Evolutionary conservation across 2,113 vertebrate species (phyloP), one percentile per base, ranked within the genome.

Genomic region (Corvus moneduloides): DNA sequence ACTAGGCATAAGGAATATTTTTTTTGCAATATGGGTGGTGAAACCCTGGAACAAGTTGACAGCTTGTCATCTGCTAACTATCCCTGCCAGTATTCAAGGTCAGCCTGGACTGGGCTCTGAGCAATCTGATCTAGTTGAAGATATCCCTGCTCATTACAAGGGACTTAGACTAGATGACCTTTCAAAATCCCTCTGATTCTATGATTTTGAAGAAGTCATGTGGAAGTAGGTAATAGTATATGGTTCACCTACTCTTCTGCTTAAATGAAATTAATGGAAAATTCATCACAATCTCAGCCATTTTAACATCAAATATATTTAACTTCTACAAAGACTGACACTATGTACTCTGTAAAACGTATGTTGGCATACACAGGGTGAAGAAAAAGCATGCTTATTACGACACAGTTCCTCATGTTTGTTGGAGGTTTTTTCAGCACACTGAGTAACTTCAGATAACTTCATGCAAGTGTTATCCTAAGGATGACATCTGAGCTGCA

Each of bases 401-500:
- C 48, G 33, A 74, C 23, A 55, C 9, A 54, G 21, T 26, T 90
- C 21, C 18, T 80, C 11, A 10, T 21, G 10, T n/a, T 56, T 73
- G 3, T 8, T 68, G 10, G 2, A 1, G 0, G 0, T 9, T 37
- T 63, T 71, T 76, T 59, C 39, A 79, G 46, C 19, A 64, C 13
- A 23, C 11, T 54, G 44, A 64, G 39, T 41, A 79, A 64, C 6
- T 59, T 15, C 41, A 37, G 8, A 27, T 20, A 87, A 52, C 11
- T 18, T 72, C 44, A 30, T 51, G 16, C 27, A 72, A 63, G 9
- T 26, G 10, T 16, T 72, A 81, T 13, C n/a, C 9, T 21, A 80
- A 30, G 16, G 27, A 69, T 62, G 46, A 43, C 30, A 87, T 24
- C 27, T 43, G 27, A 92, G 18, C 39, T 39, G 12, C 44, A 54